These are phyloP conservation scores for Drosophila imparisetae DNA, from an alignment of 2,888 invertebrate genomes.

Conservation along the genomic window DNA sequence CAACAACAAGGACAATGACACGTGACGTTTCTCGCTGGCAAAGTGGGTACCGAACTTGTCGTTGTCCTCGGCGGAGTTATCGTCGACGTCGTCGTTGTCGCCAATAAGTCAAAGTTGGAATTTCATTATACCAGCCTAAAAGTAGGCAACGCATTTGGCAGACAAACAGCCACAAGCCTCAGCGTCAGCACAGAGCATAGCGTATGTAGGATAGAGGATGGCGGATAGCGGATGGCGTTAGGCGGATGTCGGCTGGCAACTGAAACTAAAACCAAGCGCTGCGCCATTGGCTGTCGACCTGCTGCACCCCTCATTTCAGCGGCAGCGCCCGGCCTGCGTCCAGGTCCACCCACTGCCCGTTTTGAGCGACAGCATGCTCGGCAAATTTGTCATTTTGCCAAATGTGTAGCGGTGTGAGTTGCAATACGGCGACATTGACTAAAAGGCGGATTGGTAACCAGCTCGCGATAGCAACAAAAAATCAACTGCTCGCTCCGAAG, in stretches of 20 bases:
- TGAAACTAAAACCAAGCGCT: conserved; percentile 69
- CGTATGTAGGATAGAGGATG: conserved; percentile 27
- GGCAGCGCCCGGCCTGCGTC: conserved; percentile 21
- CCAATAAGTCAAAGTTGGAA: conserved; percentile 84
- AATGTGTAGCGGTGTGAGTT: conserved; percentile 62
- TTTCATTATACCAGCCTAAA: conserved; percentile 80
- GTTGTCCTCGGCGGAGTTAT: conserved; percentile 20
- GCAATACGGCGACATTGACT: conserved; percentile 44
- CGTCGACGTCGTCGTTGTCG: conserved; percentile 54
- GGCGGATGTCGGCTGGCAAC: conserved; percentile 25
- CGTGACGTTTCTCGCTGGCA: conserved; percentile 17
- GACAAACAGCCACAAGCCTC: conserved; percentile 49
- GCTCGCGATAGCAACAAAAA: conserved; percentile 22
- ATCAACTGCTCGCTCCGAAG: conserved; percentile 41
- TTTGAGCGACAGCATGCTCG: conserved; percentile 63
- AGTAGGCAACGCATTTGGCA: conserved; percentile 81
- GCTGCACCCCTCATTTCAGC: conserved; percentile 13
- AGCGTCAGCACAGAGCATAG: conserved; percentile 15
- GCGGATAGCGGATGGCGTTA: neutral
- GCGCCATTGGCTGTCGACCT: conserved; percentile 63
- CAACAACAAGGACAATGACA: conserved; percentile 10
- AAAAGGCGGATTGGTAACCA: conserved; percentile 12
- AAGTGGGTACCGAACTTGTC: conserved; percentile 28
- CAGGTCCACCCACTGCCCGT: conserved; percentile 36
- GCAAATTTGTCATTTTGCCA: conserved; percentile 83